Base-by-base conservation (phyloP, 1,140 invertebrate species). In the Habropoda laboriosa region DNA sequence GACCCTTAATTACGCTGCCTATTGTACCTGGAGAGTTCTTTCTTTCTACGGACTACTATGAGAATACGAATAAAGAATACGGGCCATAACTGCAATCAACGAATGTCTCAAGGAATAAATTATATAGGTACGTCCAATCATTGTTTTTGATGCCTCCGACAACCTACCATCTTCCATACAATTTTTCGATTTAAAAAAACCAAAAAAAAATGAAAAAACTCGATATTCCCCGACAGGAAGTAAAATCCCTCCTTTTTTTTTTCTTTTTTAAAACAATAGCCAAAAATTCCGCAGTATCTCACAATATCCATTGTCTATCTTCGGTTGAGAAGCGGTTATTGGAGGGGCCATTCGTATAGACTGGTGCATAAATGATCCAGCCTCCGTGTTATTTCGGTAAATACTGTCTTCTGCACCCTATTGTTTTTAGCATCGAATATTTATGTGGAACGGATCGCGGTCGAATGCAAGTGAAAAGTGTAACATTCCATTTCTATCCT, bases 1-100 rank as follows among this genome's bases (percentile, higher is more conserved):
- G 79, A 85, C 83, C 79, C 61, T 85, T 85, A 85, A 85, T 85
- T 85, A 85, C 83, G 79, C 64, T 49, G 79, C 49, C 83, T 51
- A 85, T 85, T 85, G 83, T 85, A 71, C 68, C 58, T 57, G 72
- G 35, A 67, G 42, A 77, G 68, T 77, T 79, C 77, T 80, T 76
- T 78, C 73, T 85, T 85, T 75, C 57, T 68, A 45, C 30, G 49
- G 53, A 45, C 55, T 72, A 61, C 72, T 71, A 45, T 70, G 79
- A 73, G 64, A 84, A 85, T 63, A 53, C 38, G 63, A 84, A 73
- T 81, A 67, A 80, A 80, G 78, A 80, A 75, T 66, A 75, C 61
- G 67, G 57, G 30, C 51, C 51, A 24, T 63, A 61, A n/a, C 58
- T 55, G 72, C 74, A 78, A 85, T 74, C 78, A 58, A 68, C 68